These are phyloP conservation scores for Trichomalopsis sarcophagae DNA, from an alignment of 1,140 invertebrate genomes.

Conservation along the genomic window DNA sequence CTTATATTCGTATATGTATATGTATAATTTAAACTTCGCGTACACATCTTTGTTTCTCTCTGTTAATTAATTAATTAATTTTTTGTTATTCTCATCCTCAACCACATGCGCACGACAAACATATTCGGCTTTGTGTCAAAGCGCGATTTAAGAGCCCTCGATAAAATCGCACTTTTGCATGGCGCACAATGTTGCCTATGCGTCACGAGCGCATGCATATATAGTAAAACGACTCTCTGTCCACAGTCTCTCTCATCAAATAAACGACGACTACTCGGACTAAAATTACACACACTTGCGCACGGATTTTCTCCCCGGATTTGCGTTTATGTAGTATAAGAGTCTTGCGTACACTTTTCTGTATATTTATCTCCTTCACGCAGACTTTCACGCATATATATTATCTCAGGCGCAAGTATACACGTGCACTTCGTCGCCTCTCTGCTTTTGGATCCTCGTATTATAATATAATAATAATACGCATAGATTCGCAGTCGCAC, in stretches of 20 bases:
- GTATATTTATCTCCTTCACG: slow-evolving; percentile 20
- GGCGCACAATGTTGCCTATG: not conserved
- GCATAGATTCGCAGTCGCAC: slow-evolving; percentile 36
- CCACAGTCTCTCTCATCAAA: not conserved
- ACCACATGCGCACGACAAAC: not conserved
- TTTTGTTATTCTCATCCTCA: not conserved
- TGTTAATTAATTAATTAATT: not conserved
- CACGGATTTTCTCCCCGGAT: slow-evolving; percentile 31
- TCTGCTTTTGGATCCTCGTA: not conserved
- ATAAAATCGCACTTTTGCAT: slow-evolving; percentile 44
- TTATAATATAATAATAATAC: slow-evolving; percentile 29
- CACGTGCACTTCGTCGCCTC: not conserved
- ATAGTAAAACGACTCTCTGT: not conserved
- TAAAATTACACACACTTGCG: slow-evolving; percentile 46
- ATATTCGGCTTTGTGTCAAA: not conserved
- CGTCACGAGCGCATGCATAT: not conserved
- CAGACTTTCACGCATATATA: not conserved
- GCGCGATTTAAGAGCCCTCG: slow-evolving; percentile 22
- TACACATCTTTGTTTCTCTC: not conserved
- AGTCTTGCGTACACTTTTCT: not conserved
- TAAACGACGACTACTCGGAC: slow-evolving; percentile 25
- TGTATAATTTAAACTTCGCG: not conserved
- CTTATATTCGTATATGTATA: not conserved
- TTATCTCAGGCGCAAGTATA: no score
- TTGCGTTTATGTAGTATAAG: not conserved